Percentiles rank a stretch among this genome's conserved stretches.
phyloP scores from a whole-genome alignment of 2,888 invertebrate species.

The Troilus luridus region DNA sequence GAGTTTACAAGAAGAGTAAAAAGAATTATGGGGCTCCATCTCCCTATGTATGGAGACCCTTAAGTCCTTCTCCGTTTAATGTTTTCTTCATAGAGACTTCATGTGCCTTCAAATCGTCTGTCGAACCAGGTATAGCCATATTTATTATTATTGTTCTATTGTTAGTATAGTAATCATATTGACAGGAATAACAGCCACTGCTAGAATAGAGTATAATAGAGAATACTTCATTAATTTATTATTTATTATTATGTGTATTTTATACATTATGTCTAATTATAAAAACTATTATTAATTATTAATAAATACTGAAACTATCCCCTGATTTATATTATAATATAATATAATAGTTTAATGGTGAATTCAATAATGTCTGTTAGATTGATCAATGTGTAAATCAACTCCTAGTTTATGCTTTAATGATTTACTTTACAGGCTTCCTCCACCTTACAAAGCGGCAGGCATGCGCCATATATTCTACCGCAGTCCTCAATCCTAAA shows the following conservation, averaged over 20 bases:
- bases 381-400: too few relatives aligned
- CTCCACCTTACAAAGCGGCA: constrained; percentile 59
- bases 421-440: constrained; percentile 12
- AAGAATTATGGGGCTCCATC: not conserved
- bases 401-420: not conserved
- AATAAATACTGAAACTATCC: too few relatives aligned
- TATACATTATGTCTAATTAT: too few relatives aligned
- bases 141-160: not conserved
- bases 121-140: not conserved
- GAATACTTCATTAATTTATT: too few relatives aligned
- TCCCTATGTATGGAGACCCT: not conserved
- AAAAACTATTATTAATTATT: too few relatives aligned
- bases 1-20: not conserved
- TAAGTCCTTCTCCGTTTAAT: constrained; percentile 2
- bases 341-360: too few relatives aligned
- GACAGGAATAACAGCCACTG: too few relatives aligned
- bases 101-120: not conserved
- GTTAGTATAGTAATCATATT: not conserved
- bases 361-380: too few relatives aligned
- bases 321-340: too few relatives aligned
- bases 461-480: constrained; percentile 60
- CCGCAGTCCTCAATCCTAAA: constrained; percentile 58
- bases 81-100: constrained; percentile 55
- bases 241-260: too few relatives aligned
- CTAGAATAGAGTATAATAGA: too few relatives aligned